These are phyloP conservation scores for Yponomeuta malinellus DNA, from an alignment of 2,888 invertebrate genomes.

Conservation along the genomic window DNA sequence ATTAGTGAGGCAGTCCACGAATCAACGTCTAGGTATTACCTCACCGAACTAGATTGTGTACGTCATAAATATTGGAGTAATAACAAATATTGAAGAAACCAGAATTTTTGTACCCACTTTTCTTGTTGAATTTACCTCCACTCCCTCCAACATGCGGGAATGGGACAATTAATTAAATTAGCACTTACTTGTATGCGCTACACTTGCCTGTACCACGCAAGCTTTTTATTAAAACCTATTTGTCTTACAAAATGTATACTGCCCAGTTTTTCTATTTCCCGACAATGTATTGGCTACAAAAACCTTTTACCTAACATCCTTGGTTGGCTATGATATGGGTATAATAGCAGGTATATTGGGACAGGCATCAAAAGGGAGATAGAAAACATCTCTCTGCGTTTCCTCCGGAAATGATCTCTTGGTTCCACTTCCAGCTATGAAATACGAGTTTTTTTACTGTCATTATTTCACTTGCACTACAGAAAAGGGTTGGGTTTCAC, in stretches of 20 bases:
- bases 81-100: too few species aligned
- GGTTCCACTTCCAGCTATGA: background rate
- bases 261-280: slow-evolving; percentile 12
- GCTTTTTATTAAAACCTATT: slow-evolving; percentile 62
- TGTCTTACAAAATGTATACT: slow-evolving; percentile 37
- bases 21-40: too few species aligned
- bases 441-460: background rate
- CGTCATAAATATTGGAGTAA: too few species aligned
- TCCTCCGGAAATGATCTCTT: background rate
- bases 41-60: too few species aligned
- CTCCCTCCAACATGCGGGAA: slow-evolving; percentile 33
- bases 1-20: too few species aligned
- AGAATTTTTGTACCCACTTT: background rate
- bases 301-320: too few species aligned
- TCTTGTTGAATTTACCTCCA: slow-evolving; percentile 18
- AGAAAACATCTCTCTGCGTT: background rate
- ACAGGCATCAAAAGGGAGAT: background rate
- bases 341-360: background rate
- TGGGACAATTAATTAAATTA: slow-evolving; percentile 71
- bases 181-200: slow-evolving; percentile 53
- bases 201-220: slow-evolving; percentile 31
- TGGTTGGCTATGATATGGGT: too few species aligned
- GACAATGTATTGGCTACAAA: too few species aligned
- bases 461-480: background rate
- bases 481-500: slow-evolving; percentile 1